Conservation (phyloP, 2,113 vertebrate species). For the Heteronetta atricapilla region DNA sequence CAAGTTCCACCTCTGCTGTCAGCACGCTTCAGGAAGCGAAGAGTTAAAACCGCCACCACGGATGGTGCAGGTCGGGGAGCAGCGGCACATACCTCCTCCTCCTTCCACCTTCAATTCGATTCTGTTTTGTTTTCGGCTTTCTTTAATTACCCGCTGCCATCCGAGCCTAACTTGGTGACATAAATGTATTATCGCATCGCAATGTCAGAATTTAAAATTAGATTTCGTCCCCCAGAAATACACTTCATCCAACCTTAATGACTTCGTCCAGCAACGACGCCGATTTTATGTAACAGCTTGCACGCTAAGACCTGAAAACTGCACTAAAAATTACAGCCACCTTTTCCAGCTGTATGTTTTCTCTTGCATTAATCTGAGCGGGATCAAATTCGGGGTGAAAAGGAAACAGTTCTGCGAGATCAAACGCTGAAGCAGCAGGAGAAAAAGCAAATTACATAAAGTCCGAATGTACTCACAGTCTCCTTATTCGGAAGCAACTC, state of each 20-base stretch:
- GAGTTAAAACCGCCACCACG: background rate
- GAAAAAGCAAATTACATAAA: slow-evolving; percentile 70
- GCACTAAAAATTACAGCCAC: background rate
- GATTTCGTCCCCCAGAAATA: slow-evolving; percentile 20
- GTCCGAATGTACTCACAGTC: slow-evolving; percentile 62
- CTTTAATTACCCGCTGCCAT: slow-evolving; percentile 24
- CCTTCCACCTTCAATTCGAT: background rate
- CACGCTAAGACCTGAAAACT: background rate
- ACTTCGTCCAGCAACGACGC: background rate
- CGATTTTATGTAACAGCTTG: slow-evolving; percentile 34
- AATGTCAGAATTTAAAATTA: slow-evolving; percentile 68
- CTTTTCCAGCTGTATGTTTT: background rate
- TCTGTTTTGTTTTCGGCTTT: slow-evolving; percentile 1
- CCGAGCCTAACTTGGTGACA: slow-evolving; percentile 34
- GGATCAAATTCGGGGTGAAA: slow-evolving; percentile 3
- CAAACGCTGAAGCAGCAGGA: slow-evolving; percentile 18
- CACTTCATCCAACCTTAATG: background rate
- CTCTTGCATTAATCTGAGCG: background rate
- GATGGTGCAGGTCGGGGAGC: background rate
- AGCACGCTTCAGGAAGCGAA: background rate
- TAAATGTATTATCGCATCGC: slow-evolving; percentile 37
- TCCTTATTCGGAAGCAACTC: slow-evolving; percentile 76
- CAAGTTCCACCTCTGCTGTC: background rate
- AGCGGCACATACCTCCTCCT: background rate
- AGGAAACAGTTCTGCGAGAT: slow-evolving; percentile 62